These are phyloP conservation scores for Timandra comae DNA, from an alignment of 2,888 invertebrate genomes.

Conservation along the genomic window DNA sequence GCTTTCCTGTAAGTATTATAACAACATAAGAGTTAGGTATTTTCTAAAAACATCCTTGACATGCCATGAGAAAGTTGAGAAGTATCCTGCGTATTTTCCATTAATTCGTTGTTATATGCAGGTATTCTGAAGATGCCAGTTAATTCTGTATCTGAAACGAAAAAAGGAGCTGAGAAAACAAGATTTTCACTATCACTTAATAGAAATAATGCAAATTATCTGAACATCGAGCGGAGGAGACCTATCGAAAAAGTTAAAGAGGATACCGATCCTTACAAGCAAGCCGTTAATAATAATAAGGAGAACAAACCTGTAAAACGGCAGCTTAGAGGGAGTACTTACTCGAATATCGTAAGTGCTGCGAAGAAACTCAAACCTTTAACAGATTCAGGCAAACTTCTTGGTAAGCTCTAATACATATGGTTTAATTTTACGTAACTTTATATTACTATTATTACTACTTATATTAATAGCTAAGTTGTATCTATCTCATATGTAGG, in stretches of 20 bases:
- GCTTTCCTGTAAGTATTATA: constrained; percentile 54
- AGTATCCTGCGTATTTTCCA: constrained; percentile 34
- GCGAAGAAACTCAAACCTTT: constrained; percentile 64
- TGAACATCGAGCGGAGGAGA: constrained; percentile 51
- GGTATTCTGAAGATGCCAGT: constrained; percentile 77
- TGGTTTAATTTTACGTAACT: too few species aligned
- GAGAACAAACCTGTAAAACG: constrained; percentile 64
- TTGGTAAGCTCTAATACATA: constrained; percentile 37
- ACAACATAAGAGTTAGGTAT: too few species aligned
- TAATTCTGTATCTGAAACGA: constrained; percentile 62
- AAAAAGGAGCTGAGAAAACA: constrained; percentile 61
- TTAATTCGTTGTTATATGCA: constrained; percentile 35
- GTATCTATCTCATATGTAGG: too few species aligned
- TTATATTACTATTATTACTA: too few species aligned
- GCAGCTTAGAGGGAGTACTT: constrained; percentile 48
- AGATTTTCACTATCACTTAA: constrained; percentile 63
- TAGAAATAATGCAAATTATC: constrained; percentile 61
- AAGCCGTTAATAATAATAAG: constrained; percentile 43
- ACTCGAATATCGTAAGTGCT: constrained; percentile 56
- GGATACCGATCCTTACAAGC: constrained; percentile 34
- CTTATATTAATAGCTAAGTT: too few species aligned
- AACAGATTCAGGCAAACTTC: constrained; percentile 39
- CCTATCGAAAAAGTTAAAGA: constrained; percentile 38
- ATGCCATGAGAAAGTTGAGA: constrained; percentile 51
- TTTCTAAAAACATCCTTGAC: constrained; percentile 52